Evolutionary conservation across 2,888 invertebrate genomes (phyloP).

Genomic region (Notodonta ziczac): DNA sequence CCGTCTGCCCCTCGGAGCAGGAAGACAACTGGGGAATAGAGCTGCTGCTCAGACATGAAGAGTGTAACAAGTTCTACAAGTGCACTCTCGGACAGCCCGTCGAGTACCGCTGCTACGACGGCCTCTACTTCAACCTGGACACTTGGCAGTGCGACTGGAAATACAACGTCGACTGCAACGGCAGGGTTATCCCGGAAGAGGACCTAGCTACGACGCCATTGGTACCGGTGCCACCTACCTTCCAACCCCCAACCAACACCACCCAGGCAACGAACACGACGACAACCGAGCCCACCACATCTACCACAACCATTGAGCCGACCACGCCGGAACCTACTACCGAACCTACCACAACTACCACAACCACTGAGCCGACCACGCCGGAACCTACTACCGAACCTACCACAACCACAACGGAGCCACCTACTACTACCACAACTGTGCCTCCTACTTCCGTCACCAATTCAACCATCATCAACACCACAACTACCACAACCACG

Average conservation of each 20-base stretch:
- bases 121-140: conserved; percentile 83
- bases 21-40: conserved; percentile 61
- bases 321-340: conserved; percentile 15
- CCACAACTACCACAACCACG: not conserved
- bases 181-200: conserved; percentile 51
- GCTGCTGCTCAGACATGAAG: conserved; percentile 81
- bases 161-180: conserved; percentile 85
- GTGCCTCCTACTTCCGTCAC: too few relatives aligned
- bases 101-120: conserved; percentile 83
- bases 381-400: conserved; percentile 10
- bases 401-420: conserved; percentile 3
- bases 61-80: conserved; percentile 87
- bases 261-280: conserved; percentile 10
- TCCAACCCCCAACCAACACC: conserved; percentile 14
- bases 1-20: conserved; percentile 63
- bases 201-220: conserved; percentile 10
- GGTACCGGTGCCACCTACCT: conserved; percentile 13
- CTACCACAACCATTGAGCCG: conserved; percentile 14
- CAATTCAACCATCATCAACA: too few relatives aligned
- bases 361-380: conserved; percentile 8
- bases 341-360: conserved; percentile 18
- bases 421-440: too few relatives aligned
- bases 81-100: conserved; percentile 86
- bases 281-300: conserved; percentile 15
- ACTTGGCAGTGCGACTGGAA: conserved; percentile 85